Evolutionary conservation across 2,888 invertebrate genomes (phyloP).

Genomic region (Drosophila mettleri): DNA sequence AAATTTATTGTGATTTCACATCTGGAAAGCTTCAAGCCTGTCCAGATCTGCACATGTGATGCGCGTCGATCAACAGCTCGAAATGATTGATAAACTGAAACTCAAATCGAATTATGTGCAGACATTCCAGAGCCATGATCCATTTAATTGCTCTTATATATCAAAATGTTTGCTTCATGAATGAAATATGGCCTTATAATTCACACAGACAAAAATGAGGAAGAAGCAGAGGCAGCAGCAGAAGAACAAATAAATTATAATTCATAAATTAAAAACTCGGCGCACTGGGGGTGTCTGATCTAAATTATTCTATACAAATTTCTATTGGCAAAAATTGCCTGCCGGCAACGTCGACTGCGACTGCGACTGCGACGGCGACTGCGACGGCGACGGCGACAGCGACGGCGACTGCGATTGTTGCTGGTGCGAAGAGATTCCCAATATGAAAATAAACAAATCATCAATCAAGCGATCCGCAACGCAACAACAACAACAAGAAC

Average conservation of each 20-base stretch:
- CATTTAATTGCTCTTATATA: constrained; percentile 58
- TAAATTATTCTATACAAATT: constrained; percentile 37
- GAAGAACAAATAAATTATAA: constrained; percentile 65
- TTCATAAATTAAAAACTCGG: constrained; percentile 68
- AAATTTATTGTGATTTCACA: background rate
- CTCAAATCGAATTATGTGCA: constrained; percentile 47
- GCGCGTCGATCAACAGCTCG: constrained; percentile 46
- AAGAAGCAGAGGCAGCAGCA: background rate
- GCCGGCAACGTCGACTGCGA: background rate
- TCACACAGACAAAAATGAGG: constrained; percentile 10
- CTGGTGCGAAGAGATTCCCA: constrained; percentile 74
- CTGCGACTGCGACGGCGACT: background rate
- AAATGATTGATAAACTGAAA: constrained; percentile 66
- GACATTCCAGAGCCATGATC: constrained; percentile 47
- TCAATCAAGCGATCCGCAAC: constrained; percentile 78
- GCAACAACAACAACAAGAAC: no score
- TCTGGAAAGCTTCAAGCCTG: constrained; percentile 6
- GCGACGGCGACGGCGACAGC: constrained; percentile 1
- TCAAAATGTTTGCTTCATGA: constrained; percentile 44
- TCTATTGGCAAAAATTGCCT: constrained; percentile 62
- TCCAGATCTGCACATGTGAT: constrained; percentile 22
- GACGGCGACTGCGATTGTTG: constrained; percentile 7
- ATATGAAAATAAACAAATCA: constrained; percentile 82
- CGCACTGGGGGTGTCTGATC: constrained; percentile 53
- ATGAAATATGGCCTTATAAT: constrained; percentile 54